phyloP scores from a whole-genome alignment of 2,888 invertebrate species.

The Cosmopolites sordidus region DNA sequence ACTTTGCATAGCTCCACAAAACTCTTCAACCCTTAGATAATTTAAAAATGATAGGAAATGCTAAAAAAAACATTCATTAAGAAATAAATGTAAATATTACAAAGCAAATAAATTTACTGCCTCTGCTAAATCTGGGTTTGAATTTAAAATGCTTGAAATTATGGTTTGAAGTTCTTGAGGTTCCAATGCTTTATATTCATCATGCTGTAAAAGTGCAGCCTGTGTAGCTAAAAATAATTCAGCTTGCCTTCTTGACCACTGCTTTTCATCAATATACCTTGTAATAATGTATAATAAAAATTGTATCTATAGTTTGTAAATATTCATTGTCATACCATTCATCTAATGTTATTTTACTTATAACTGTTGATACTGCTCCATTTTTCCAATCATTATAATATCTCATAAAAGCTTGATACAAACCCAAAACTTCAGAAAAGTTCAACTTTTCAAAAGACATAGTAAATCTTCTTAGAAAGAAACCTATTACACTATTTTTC shows the following conservation, averaged over 20 bases:
- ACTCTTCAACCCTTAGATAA: slow-evolving; percentile 81
- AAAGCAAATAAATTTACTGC: slow-evolving; percentile 66
- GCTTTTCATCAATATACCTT: slow-evolving; percentile 48
- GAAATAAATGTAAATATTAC: too few species aligned
- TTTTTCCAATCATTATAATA: slow-evolving; percentile 53
- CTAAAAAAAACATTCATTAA: slow-evolving; percentile 57
- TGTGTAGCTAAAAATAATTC: slow-evolving; percentile 86
- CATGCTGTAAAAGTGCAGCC: slow-evolving; percentile 73
- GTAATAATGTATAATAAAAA: too few species aligned
- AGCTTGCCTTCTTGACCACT: slow-evolving; percentile 84
- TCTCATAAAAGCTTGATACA: slow-evolving; percentile 66
- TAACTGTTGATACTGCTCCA: slow-evolving; percentile 19
- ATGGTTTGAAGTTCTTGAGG: slow-evolving; percentile 73
- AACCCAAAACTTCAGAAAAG: slow-evolving; percentile 74
- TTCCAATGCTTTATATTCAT: slow-evolving; percentile 73
- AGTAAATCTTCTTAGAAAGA: slow-evolving; percentile 77
- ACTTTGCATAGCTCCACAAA: slow-evolving; percentile 76
- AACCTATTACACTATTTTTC: slow-evolving; percentile 67
- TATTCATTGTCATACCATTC: slow-evolving; percentile 30
- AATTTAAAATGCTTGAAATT: slow-evolving; percentile 66
- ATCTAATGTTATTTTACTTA: slow-evolving; percentile 26
- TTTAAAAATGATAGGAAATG: slow-evolving; percentile 90
- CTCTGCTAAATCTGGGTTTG: slow-evolving; percentile 77
- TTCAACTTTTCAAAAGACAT: slow-evolving; percentile 78
- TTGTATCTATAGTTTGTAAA: not conserved